Percentiles rank a stretch among this genome's conserved stretches.
Conservation (phyloP, 1,140 invertebrate genomes). For the Heliconius nattereri region DNA sequence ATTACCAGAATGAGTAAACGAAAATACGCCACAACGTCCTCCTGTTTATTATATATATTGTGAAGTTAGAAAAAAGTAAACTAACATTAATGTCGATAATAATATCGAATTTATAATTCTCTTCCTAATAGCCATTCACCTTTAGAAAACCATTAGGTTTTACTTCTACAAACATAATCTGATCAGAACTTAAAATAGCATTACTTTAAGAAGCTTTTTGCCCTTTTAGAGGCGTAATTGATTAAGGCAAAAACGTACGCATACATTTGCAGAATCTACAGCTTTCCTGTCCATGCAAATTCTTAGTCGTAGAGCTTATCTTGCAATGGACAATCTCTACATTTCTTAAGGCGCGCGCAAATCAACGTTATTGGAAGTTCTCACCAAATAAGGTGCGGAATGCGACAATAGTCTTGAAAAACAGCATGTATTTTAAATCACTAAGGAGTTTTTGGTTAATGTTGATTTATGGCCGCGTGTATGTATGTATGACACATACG, state of each 20-base stretch:
- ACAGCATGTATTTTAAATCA: conserved; percentile 22
- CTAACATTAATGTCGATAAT: background rate
- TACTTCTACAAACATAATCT: conserved; percentile 9
- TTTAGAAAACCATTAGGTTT: background rate
- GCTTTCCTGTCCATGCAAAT: conserved; percentile 54
- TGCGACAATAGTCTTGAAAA: conserved; percentile 55
- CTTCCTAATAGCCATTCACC: background rate
- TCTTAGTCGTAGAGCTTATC: conserved; percentile 57
- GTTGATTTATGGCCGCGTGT: conserved; percentile 15
- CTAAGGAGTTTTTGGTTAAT: conserved; percentile 27
- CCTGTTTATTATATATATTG: background rate
- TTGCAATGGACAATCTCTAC: conserved; percentile 46
- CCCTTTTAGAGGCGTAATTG: conserved; percentile 36
- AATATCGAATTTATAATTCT: background rate
- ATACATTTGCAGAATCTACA: conserved; percentile 7
- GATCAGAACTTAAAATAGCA: conserved; percentile 11
- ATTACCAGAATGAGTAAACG: too few species aligned
- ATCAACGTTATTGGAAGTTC: conserved; percentile 43
- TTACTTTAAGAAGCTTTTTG: conserved; percentile 15
- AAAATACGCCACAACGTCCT: background rate
- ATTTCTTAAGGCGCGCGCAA: conserved; percentile 48
- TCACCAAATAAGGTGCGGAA: conserved; percentile 48
- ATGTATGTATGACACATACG: conserved; percentile 24
- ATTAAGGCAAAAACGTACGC: conserved; percentile 9
- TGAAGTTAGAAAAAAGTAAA: background rate